Percentiles rank a stretch among this genome's conserved stretches.
phyloP scores from a whole-genome alignment of 1,140 invertebrate species.

The Araneus ventricosus region DNA sequence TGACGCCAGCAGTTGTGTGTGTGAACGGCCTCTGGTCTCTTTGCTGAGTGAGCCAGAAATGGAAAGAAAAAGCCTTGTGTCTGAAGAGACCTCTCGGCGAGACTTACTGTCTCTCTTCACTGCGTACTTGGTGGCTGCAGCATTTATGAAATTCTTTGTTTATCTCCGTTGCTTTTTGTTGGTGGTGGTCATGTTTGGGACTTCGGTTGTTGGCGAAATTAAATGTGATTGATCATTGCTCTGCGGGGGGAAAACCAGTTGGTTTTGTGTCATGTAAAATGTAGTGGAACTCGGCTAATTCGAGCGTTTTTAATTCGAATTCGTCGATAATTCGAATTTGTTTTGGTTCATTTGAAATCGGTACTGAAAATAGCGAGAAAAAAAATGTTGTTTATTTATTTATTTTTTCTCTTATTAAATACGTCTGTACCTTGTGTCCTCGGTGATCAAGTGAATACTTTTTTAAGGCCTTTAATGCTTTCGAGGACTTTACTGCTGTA shows the following conservation, averaged over 20 bases:
- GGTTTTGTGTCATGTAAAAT: too few relatives aligned
- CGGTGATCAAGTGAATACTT: too few relatives aligned
- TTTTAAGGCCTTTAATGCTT: too few relatives aligned
- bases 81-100: conserved; percentile 23
- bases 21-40: conserved; percentile 35
- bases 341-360: too few relatives aligned
- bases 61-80: conserved; percentile 16
- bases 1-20: conserved; percentile 9
- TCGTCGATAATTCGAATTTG: too few relatives aligned
- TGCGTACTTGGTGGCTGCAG: neutral
- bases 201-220: neutral
- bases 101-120: neutral
- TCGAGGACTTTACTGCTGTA: too few relatives aligned
- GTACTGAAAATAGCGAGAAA: too few relatives aligned
- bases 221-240: neutral
- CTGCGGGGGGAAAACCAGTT: neutral
- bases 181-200: neutral
- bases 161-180: neutral
- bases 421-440: too few relatives aligned
- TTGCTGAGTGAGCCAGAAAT: conserved; percentile 12
- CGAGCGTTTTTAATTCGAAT: too few relatives aligned
- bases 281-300: too few relatives aligned
- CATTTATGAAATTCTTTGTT: conserved; percentile 26
- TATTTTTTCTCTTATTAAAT: too few relatives aligned
- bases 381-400: too few relatives aligned